These are phyloP conservation scores for Unio delphinus DNA, from an alignment of 2,888 invertebrate species.

Conservation along the genomic window DNA sequence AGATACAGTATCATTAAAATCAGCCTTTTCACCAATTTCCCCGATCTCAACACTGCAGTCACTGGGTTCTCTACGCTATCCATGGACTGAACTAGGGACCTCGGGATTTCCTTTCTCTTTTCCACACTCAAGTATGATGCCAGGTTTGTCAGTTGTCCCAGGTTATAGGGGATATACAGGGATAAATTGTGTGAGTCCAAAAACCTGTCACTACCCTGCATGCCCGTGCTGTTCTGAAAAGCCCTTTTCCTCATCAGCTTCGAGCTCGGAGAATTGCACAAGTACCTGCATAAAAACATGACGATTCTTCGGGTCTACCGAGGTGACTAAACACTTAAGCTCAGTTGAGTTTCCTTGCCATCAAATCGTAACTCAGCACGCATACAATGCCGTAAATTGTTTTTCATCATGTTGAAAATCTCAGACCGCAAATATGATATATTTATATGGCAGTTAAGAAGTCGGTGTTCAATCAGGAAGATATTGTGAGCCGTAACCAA, in stretches of 20 bases:
- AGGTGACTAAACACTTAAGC: no score
- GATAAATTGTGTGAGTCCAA: slow-evolving; percentile 30
- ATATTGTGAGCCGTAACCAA: no score
- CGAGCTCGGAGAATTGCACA: no score
- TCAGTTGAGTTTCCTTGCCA: no score
- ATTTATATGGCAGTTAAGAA: no score
- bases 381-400: no score
- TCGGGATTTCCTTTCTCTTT: slow-evolving; percentile 48
- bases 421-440: no score
- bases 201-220: slow-evolving; percentile 30
- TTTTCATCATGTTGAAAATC: no score
- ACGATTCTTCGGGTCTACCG: no score
- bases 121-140: slow-evolving; percentile 52
- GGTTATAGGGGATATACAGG: slow-evolving; percentile 40
- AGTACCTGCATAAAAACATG: no score
- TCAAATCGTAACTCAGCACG: no score
- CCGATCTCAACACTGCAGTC: slow-evolving; percentile 43
- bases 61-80: slow-evolving; percentile 51
- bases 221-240: slow-evolving; percentile 49
- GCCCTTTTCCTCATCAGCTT: slow-evolving; percentile 25
- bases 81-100: slow-evolving; percentile 36
- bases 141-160: slow-evolving; percentile 47
- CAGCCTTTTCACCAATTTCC: slow-evolving; percentile 68
- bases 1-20: slow-evolving; percentile 49
- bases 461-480: no score